Base-by-base conservation (phyloP, 2,888 invertebrate species). In the Halictus quadricinctus region DNA sequence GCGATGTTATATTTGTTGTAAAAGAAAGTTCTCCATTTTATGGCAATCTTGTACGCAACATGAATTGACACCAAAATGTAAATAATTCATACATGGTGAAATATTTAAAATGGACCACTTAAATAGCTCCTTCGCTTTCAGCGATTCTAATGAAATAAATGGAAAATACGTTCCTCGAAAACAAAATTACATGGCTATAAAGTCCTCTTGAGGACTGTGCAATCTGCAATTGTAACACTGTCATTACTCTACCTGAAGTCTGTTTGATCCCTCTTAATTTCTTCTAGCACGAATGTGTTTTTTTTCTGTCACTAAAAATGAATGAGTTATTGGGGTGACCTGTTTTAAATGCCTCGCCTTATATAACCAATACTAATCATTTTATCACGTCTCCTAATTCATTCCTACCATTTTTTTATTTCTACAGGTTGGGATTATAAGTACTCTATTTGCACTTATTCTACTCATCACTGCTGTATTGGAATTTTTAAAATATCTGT, bases 391-490 rank as follows among this genome's bases (percentile, higher is more conserved):
- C 54, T 72, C 86, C 87, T 81, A 79, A 92, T 90, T 93, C 92
- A 93, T 90, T 90, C 79, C 70, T 88, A 86, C 84, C 83, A 88
- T 91, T 92, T 93, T 41, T 91, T 93, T 94, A 91, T 94, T 92
- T 88, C 91, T 91, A 94, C 94, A 94, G 94, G 94, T 92, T 93
- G 91, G 91, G 93, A 64, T 92, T 93, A 92, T 89, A 92, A 91
- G 92, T 92, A 91, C 86, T 89, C 90, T 87, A 91, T 92, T 91
- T 92, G 92, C 91, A 93, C 90, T 93, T 10, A 91, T 93, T 91
- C 89, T 94, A 77, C 91, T 92, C 85, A 79, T 91, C 72, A 73
- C 93, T 82, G 91, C 92, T 83, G 80, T 89, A 80, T 91, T 91
- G 84, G 88, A 91, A 70, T 79, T 93, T 86, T 92, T 91, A 74